Evolutionary conservation across 1,140 invertebrate genomes (phyloP).

Genomic region (Drosophila yakuba): DNA sequence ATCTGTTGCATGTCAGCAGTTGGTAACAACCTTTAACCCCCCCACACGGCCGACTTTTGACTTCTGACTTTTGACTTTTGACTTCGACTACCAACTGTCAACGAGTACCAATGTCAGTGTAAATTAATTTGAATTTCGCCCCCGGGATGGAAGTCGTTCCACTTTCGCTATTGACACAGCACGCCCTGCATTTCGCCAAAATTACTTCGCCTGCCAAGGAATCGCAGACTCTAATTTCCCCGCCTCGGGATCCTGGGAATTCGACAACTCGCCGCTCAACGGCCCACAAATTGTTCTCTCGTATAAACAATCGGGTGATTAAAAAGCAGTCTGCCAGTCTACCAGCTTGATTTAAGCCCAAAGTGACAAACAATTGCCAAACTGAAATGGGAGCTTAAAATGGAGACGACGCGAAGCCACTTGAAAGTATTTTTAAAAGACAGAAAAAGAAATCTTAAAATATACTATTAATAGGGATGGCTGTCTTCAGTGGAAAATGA

Average conservation of each 20-base stretch:
- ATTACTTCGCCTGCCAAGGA: constrained; percentile 25
- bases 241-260: background rate
- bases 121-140: constrained; percentile 59
- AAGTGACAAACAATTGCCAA: constrained; percentile 32
- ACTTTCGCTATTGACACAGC: constrained; percentile 12
- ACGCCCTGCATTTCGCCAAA: constrained; percentile 31
- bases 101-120: constrained; percentile 32
- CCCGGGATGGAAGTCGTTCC: background rate
- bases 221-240: constrained; percentile 11
- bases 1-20: constrained; percentile 65
- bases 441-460: background rate
- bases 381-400: background rate
- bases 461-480: background rate
- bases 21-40: constrained; percentile 12
- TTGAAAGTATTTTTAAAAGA: constrained; percentile 19
- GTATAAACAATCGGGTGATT: constrained; percentile 30
- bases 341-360: constrained; percentile 1
- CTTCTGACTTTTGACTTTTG: background rate
- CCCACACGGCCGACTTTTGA: background rate
- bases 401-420: background rate
- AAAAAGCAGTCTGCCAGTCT: constrained; percentile 24
- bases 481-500: background rate
- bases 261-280: constrained; percentile 1
- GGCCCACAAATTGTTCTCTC: constrained; percentile 11
- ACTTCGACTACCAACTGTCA: background rate